Conservation (phyloP, 1,140 invertebrate species). For the Subanguina moxae region DNA sequence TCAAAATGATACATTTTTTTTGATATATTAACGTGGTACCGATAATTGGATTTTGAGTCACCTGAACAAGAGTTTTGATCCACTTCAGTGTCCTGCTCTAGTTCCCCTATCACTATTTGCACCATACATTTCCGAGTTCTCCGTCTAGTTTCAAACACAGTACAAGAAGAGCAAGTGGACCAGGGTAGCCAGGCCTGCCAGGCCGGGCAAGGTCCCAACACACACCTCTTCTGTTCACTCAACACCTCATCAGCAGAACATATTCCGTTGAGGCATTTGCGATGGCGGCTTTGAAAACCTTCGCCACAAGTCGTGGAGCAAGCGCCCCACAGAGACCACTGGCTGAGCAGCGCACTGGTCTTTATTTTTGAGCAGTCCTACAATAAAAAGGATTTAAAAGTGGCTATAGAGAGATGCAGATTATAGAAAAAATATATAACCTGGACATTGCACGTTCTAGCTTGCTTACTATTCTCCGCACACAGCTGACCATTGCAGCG, state of each 20-base stretch:
- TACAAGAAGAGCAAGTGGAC: conserved; percentile 44
- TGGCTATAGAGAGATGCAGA: not conserved
- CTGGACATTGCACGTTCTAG: conserved; percentile 56
- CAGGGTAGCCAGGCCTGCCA: conserved; percentile 47
- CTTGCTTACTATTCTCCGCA: conserved; percentile 49
- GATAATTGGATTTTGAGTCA: no score
- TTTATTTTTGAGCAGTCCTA: conserved; percentile 36
- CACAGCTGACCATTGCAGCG: conserved; percentile 43
- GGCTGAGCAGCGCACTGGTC: conserved; percentile 22
- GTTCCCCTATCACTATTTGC: conserved; percentile 12
- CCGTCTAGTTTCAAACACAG: conserved; percentile 38
- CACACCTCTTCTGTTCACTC: conserved; percentile 42
- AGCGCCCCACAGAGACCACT: conserved; percentile 48
- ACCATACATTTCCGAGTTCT: conserved; percentile 39
- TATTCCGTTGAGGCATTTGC: conserved; percentile 28
- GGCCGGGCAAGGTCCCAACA: conserved; percentile 46
- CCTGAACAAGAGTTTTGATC: conserved; percentile 19
- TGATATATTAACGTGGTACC: not conserved
- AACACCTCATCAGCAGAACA: conserved; percentile 31
- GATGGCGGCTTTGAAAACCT: conserved; percentile 29
- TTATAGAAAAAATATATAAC: conserved; percentile 18
- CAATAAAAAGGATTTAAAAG: conserved; percentile 1
- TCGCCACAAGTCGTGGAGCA: conserved; percentile 26
- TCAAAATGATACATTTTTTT: no score
- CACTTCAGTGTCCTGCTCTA: conserved; percentile 19